These are phyloP conservation scores for Andricus grossulariae DNA, from an alignment of 1,140 invertebrate species.

Conservation along the genomic window DNA sequence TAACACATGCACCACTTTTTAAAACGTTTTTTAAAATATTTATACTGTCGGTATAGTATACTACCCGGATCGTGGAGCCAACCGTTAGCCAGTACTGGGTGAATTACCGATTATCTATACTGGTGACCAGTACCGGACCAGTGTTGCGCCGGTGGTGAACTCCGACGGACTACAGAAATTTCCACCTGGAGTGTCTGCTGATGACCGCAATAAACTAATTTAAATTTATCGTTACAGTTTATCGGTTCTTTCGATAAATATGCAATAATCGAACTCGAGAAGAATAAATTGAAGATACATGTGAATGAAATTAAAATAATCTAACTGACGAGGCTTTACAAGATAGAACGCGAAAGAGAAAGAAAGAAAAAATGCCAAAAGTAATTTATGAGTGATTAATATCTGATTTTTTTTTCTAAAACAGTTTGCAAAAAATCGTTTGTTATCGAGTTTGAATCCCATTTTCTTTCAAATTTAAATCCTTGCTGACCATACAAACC, in stretches of 20 bases:
- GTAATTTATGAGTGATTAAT: background rate
- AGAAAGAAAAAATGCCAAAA: conserved; percentile 6
- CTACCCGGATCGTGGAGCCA: too few relatives aligned
- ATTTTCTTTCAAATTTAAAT: background rate
- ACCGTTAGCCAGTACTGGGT: too few relatives aligned
- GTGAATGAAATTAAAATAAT: conserved; percentile 53
- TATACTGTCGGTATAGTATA: too few relatives aligned
- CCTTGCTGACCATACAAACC: conserved; percentile 44
- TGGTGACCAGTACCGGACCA: too few relatives aligned
- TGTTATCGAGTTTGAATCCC: background rate
- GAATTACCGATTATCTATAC: too few relatives aligned
- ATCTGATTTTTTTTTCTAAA: background rate
- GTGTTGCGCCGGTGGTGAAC: too few relatives aligned
- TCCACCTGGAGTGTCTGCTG: background rate
- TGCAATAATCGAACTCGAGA: conserved; percentile 59
- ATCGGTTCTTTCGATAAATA: conserved; percentile 59
- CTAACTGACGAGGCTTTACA: conserved; percentile 34
- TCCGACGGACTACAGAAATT: too few relatives aligned
- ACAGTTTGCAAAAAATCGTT: background rate
- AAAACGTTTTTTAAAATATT: too few relatives aligned
- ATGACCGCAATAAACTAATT: conserved; percentile 37
- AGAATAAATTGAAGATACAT: conserved; percentile 61
- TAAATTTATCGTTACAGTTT: conserved; percentile 59
- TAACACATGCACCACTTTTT: too few relatives aligned
- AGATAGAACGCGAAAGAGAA: conserved; percentile 29